A percentile compares a stretch with the other conserved stretches of the same genome.
Evolutionary conservation across 2,797 vertebrate genomes (phyloP).

Genomic region (Setipinna tenuifilis): DNA sequence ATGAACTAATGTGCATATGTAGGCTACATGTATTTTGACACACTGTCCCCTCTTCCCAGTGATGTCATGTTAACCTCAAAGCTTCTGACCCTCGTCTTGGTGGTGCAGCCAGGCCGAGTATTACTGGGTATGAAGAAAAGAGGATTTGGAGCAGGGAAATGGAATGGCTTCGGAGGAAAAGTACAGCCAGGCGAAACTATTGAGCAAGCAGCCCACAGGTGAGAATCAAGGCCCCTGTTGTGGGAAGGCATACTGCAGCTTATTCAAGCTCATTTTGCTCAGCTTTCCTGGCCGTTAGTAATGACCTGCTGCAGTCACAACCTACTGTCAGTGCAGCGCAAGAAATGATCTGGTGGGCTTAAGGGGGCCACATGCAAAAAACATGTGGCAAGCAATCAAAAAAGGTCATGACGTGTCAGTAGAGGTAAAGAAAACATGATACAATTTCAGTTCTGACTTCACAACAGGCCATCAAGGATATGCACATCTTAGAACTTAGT

Average conservation of each 20-base stretch:
- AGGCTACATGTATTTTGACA: not conserved
- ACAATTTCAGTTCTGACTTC: too few species aligned
- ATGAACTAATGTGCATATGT: too few species aligned
- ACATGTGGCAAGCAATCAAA: too few species aligned
- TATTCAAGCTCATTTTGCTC: not conserved
- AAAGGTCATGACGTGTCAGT: too few species aligned
- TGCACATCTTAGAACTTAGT: too few species aligned
- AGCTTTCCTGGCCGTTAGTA: not conserved
- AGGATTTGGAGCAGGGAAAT: conserved; percentile 89
- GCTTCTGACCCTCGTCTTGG: conserved; percentile 88
- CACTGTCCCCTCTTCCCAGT: not conserved
- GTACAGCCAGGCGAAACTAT: conserved; percentile 87
- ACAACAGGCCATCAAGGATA: too few species aligned
- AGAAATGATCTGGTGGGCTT: too few species aligned
- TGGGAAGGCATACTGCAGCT: not conserved
- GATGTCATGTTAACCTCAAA: conserved; percentile 77
- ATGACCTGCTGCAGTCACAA: not conserved
- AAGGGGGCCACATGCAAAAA: too few species aligned
- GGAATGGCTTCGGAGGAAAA: conserved; percentile 97
- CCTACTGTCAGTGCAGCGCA: too few species aligned
- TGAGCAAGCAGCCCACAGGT: conserved; percentile 89
- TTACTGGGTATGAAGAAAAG: conserved; percentile 97
- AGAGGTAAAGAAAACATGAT: too few species aligned
- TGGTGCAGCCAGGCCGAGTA: conserved; percentile 82
- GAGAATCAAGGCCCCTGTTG: conserved; percentile 41